phyloP scores from a whole-genome alignment of 2,113 vertebrate species.

The Peromyscus polionotus region DNA sequence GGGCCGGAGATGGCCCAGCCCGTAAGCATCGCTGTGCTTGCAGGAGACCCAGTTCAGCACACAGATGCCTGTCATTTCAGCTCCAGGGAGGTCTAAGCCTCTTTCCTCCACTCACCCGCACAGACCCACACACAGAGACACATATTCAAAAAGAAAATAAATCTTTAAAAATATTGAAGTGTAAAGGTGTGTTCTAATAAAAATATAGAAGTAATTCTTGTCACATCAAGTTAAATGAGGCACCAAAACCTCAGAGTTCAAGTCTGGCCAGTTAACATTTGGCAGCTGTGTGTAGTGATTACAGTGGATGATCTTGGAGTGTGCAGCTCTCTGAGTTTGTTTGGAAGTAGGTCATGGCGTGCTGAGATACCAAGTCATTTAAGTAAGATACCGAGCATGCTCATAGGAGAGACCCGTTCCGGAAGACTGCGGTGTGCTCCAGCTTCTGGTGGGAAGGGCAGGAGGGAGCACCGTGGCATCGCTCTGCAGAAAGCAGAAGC shows the following conservation, averaged over 20 bases:
- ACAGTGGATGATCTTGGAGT: conserved; percentile 80
- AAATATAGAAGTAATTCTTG: conserved; percentile 73
- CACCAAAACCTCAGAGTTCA: conserved; percentile 35
- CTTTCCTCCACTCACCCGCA: neutral
- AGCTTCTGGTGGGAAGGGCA: conserved; percentile 74
- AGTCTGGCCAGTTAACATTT: conserved; percentile 60
- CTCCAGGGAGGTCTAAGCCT: neutral
- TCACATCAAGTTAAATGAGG: conserved; percentile 10
- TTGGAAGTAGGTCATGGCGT: conserved; percentile 88
- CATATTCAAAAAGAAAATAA: neutral
- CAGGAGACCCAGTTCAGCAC: neutral
- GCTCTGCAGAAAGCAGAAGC: conserved; percentile 47
- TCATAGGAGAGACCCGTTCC: conserved; percentile 79
- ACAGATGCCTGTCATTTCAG: neutral
- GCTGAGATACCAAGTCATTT: conserved; percentile 84
- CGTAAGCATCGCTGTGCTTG: neutral
- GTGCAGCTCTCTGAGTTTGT: conserved; percentile 74
- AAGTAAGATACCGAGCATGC: conserved; percentile 88
- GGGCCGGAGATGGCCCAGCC: neutral
- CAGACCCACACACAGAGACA: neutral
- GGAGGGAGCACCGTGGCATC: conserved; percentile 66
- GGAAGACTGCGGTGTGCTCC: conserved; percentile 73
- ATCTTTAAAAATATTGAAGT: neutral
- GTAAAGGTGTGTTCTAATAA: conserved; percentile 42
- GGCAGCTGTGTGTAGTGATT: conserved; percentile 64